Evolutionary conservation across 2,113 vertebrate genomes (phyloP).

Genomic region (Indicator maculatus): DNA sequence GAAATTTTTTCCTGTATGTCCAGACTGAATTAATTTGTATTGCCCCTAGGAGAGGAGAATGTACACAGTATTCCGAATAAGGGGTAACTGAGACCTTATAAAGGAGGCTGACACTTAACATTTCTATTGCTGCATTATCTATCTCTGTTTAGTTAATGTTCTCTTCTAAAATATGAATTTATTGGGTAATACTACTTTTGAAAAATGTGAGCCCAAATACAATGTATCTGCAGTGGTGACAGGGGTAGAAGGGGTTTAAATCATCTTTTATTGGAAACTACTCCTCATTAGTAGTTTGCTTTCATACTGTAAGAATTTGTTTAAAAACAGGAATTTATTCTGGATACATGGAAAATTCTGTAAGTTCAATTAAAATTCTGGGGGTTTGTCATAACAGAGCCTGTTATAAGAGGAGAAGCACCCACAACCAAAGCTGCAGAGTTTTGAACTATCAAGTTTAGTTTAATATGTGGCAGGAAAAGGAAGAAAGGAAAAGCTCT

Average conservation of each 20-base stretch:
- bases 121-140: not conserved
- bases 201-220: not conserved
- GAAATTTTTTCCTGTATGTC: not conserved
- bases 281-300: not conserved
- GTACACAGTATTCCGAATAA: not conserved
- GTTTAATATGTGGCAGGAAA: not conserved
- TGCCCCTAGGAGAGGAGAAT: not conserved
- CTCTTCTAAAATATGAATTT: not conserved
- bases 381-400: not conserved
- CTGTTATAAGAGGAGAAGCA: not conserved
- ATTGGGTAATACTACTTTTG: not conserved
- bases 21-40: not conserved
- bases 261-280: not conserved
- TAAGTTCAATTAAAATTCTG: not conserved
- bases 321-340: not conserved
- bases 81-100: not conserved
- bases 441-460: not conserved
- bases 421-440: not conserved
- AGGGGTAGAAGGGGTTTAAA: not conserved
- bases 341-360: not conserved
- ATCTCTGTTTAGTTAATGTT: not conserved
- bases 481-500: not conserved
- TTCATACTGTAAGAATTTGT: not conserved
- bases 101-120: not conserved
- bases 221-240: not conserved